phyloP scores from a whole-genome alignment of 2,888 invertebrate species.

The Ditula angustiorana region DNA sequence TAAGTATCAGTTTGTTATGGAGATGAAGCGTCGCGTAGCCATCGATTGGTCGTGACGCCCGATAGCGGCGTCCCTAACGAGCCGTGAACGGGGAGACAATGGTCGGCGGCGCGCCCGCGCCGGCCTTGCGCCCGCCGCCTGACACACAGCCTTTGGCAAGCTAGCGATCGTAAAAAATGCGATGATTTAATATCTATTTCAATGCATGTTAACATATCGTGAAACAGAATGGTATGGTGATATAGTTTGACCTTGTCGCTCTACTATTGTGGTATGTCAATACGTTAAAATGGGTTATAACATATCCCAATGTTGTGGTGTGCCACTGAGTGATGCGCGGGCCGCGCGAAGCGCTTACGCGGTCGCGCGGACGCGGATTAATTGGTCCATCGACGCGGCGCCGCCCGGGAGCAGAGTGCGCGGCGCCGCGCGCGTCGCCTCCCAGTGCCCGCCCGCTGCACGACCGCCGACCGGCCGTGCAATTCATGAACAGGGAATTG shows the following conservation, averaged over 20 bases:
- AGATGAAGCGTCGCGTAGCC: background rate
- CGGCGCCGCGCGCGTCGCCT: too few relatives aligned
- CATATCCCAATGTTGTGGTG: background rate
- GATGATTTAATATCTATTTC: slow-evolving; percentile 6
- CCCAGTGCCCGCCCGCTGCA: too few relatives aligned
- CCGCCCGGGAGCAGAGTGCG: background rate
- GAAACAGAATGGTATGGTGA: background rate
- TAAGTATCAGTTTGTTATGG: background rate
- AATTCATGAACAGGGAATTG: too few relatives aligned
- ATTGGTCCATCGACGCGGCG: background rate
- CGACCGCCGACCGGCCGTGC: too few relatives aligned
- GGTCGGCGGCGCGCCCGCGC: background rate
- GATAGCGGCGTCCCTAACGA: background rate
- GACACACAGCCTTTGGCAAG: background rate
- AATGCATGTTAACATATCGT: background rate
- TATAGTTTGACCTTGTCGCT: background rate
- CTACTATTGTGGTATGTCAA: background rate
- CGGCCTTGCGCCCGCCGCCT: background rate
- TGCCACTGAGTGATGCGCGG: too few relatives aligned
- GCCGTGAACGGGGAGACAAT: background rate
- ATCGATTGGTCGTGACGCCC: background rate
- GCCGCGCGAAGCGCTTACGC: too few relatives aligned
- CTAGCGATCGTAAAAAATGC: background rate
- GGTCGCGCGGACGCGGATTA: background rate
- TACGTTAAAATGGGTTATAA: background rate